Evolutionary conservation across 2,888 invertebrate genomes (phyloP).

Genomic region (Taenaris catops): DNA sequence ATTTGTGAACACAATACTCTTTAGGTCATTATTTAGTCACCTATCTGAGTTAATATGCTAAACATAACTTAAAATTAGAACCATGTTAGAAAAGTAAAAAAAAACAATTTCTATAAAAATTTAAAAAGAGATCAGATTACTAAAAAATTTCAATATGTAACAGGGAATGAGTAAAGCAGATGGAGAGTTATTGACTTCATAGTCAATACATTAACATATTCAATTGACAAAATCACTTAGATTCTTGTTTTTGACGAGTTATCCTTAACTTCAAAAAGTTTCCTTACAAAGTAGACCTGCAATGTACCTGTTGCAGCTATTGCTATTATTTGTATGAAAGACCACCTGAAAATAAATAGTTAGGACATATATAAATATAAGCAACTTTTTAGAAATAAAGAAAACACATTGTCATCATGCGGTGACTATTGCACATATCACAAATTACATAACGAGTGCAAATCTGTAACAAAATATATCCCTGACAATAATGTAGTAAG

Average conservation of each 20-base stretch:
- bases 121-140: constrained; percentile 5
- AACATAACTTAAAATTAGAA: constrained; percentile 2
- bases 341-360: constrained; percentile 83
- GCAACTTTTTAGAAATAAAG: too few species aligned
- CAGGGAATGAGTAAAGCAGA: neutral
- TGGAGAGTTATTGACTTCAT: too few species aligned
- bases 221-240: constrained; percentile 45
- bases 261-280: constrained; percentile 90
- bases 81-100: neutral
- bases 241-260: constrained; percentile 81
- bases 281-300: constrained; percentile 93
- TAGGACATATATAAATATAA: too few species aligned
- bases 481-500: too few species aligned
- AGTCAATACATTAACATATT: too few species aligned
- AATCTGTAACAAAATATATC: too few species aligned
- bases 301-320: constrained; percentile 87
- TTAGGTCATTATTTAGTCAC: neutral
- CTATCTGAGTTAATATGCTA: neutral
- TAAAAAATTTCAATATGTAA: neutral
- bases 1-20: constrained; percentile 1
- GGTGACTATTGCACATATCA: too few species aligned
- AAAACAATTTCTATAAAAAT: neutral
- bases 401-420: too few species aligned
- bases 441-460: too few species aligned
- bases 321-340: constrained; percentile 90